Base-by-base conservation (phyloP, 2,888 invertebrate species). In the Punctoribates punctum region DNA sequence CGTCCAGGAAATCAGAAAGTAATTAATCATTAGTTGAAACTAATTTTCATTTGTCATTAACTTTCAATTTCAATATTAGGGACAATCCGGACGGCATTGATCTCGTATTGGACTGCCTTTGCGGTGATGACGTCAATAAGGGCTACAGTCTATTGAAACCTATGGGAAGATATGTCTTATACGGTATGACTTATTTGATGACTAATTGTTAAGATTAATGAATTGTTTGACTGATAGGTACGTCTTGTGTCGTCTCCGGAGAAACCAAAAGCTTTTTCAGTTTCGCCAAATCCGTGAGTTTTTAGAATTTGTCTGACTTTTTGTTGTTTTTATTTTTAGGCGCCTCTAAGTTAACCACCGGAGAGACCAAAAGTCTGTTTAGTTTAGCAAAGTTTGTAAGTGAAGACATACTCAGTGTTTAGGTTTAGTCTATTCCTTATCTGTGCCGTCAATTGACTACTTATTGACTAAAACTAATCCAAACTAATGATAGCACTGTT, bases 251-350 rank as follows among this genome's bases (percentile, higher is more conserved):
- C 82, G 92, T 94, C 82, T 92, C 93, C 81, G 93, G 93, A 79
- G 93, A 94, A 86, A 93, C 92, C 17, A 93, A 92, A 86, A 93
- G 93, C 85, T 90, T 93, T 87, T 92, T 94, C 86, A 93, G 92
- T 83, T 91, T 92, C 81, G 93, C 93, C 80, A 90, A 92, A 87
- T 90, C 92, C 79, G 93, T 92, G 88, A 89, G 90, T 48, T 74
- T 57, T 74, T 65, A n/a, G n/a, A 48, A 57, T 34, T 74, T 38
- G 62, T 74, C 23, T 38, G 5, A 60, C 25, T 42, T 42, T 74
- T 38, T 77, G 34, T 25, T 76, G 27, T 46, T 57, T 48, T 60
- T 20, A 20, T 76, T 54, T 76, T 57, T 85, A 89, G 89, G 93
- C 81, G 90, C 92, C 80, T 91, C 92, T 78, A 93, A 92, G 85